phyloP scores from a whole-genome alignment of 2,888 invertebrate species.

The Cheilosia vernalis region DNA sequence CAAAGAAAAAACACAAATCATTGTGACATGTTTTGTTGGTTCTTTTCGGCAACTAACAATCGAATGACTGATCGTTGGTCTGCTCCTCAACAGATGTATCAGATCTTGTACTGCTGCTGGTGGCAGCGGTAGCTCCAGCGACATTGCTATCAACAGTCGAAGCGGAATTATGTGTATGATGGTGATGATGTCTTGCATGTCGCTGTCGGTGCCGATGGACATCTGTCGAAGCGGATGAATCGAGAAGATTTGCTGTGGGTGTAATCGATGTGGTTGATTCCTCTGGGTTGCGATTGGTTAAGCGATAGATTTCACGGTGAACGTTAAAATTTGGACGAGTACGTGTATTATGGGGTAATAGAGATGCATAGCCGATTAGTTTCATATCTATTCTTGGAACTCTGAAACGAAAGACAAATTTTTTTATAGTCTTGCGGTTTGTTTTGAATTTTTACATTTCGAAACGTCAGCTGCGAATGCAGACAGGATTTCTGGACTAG shows the following conservation, averaged over 20 bases:
- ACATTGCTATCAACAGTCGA: constrained; percentile 67
- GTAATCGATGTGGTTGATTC: constrained; percentile 79
- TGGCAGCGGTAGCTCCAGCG: constrained; percentile 67
- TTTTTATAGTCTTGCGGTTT: too few relatives aligned
- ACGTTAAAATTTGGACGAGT: constrained; percentile 77
- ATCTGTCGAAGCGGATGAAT: constrained; percentile 75
- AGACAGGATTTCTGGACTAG: too few relatives aligned
- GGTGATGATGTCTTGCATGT: constrained; percentile 76
- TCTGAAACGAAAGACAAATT: constrained; percentile 75
- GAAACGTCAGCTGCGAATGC: too few relatives aligned
- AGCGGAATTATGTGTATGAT: constrained; percentile 76
- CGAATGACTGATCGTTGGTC: constrained; percentile 30
- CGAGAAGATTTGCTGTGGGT: constrained; percentile 80
- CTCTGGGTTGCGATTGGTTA: constrained; percentile 72
- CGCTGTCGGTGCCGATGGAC: constrained; percentile 76
- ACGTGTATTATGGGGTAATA: constrained; percentile 74
- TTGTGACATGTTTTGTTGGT: background rate
- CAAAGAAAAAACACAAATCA: constrained; percentile 18
- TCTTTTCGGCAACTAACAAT: constrained; percentile 49
- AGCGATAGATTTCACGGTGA: constrained; percentile 77
- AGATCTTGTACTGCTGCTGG: constrained; percentile 53
- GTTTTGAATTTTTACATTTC: too few relatives aligned
- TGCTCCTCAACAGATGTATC: constrained; percentile 57
- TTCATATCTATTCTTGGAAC: constrained; percentile 82
- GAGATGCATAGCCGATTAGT: constrained; percentile 78